Evolutionary conservation across 2,113 vertebrate species (phyloP), one percentile per base, ranked within the genome.

Genomic region (Amblyornis subalaris): DNA sequence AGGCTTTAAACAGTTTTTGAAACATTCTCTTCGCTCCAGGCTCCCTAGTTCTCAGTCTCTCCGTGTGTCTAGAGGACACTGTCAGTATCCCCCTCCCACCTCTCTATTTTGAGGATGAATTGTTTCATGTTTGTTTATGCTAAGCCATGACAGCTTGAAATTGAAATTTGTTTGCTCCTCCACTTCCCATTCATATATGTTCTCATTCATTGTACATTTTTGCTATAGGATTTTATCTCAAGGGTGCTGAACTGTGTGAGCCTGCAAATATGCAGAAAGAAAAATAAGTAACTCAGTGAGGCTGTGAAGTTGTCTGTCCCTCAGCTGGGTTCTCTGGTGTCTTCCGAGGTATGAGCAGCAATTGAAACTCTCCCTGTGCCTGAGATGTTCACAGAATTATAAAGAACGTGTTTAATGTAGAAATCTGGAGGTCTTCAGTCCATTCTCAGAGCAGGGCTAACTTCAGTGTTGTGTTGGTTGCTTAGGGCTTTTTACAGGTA

Each of bases 121-220:
- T 93, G 61, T 91, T 93, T 90, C 67, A 89, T 89, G 75, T 93
- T 96, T 96, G 91, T 94, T 96, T 96, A 92, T 95, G 85, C 92
- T 91, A 87, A 93, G 69, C 86, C 85, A 85, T 67, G 77, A 87
- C 89, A 97, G 90, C 92, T 95, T 96, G 95, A 96, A 97, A 96
- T 96, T 95, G 89, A 88, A 95, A 96, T 95, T 88, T 96, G 84
- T 93, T 95, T 88, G 87, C 71, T 86, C 50, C 85, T 93, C 60
- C 12, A 64, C 67, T 94, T 84, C 67, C 65, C 83, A 67, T 85
- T 96, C 79, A 87, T 95, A 65, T 88, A 94, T 79, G 86, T 93
- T 90, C 85, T 79, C 93, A 44, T 72, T 87, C 92, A 85, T 65
- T 74, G 85, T 90, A 92, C 72, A 35, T 64, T 94, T 90, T 61